Evolutionary conservation across 1,140 invertebrate species (phyloP).

Genomic region (Muscidifurax raptorellus): DNA sequence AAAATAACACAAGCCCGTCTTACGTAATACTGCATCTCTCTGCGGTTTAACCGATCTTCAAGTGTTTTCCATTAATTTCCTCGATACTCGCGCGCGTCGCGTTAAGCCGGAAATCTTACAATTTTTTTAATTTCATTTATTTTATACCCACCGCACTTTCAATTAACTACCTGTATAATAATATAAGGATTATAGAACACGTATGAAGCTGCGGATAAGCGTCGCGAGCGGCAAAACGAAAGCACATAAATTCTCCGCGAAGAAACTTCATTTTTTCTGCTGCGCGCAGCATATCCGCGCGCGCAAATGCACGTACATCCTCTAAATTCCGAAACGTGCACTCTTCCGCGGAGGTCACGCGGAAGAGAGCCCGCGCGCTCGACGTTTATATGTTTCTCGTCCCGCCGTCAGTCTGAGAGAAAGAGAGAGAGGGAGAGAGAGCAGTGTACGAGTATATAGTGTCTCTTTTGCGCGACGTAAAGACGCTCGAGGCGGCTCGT

Average conservation of each 20-base stretch:
- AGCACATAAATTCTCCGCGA: neutral
- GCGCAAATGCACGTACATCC: neutral
- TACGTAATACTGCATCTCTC: neutral
- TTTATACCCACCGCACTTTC: neutral
- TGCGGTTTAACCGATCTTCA: slow-evolving; percentile 23
- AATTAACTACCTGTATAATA: neutral
- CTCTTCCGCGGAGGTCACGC: slow-evolving; percentile 12
- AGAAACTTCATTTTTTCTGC: neutral
- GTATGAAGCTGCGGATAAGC: neutral
- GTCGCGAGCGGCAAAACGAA: neutral
- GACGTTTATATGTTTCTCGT: slow-evolving; percentile 2
- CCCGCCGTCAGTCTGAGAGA: neutral
- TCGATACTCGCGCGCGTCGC: no score
- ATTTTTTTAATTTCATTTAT: no score
- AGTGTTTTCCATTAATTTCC: neutral
- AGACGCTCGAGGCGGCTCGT: slow-evolving; percentile 31
- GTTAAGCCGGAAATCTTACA: neutral
- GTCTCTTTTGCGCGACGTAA: slow-evolving; percentile 18
- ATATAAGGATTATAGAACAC: no score
- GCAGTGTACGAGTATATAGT: no score
- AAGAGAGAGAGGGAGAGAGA: no score
- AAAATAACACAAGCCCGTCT: neutral
- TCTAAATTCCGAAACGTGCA: slow-evolving; percentile 18
- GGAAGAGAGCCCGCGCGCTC: slow-evolving; percentile 10
- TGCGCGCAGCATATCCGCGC: neutral